Conservation (phyloP, 2,888 invertebrate genomes). For the Cephus spinipes region DNA sequence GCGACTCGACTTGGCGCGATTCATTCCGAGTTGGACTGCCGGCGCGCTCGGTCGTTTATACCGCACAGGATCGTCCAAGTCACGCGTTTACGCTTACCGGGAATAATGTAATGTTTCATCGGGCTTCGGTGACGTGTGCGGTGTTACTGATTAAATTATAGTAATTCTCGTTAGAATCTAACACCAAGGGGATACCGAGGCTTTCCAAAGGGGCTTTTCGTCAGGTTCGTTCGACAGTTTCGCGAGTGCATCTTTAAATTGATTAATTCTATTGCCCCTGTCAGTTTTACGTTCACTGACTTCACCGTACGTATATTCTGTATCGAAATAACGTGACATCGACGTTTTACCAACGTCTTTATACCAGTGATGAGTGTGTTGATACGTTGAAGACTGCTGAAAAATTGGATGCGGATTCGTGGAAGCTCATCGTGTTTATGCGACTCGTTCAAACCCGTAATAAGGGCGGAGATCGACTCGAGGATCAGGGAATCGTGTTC, state of each 20-base stretch:
- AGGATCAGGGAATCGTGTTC: slow-evolving; percentile 22
- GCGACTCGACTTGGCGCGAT: slow-evolving; percentile 27
- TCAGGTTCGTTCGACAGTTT: background rate
- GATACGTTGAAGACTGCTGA: background rate
- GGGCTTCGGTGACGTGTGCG: background rate
- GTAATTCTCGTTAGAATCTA: background rate
- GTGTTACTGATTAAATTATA: background rate
- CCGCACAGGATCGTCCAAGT: background rate
- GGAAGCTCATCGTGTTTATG: background rate
- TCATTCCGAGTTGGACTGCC: slow-evolving; percentile 54
- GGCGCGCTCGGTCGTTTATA: slow-evolving; percentile 42
- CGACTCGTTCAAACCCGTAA: background rate
- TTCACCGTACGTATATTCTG: background rate
- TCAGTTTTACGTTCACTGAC: background rate
- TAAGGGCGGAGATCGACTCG: background rate
- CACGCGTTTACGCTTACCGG: background rate
- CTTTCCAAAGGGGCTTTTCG: background rate
- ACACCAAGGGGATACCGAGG: background rate
- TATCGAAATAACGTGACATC: background rate
- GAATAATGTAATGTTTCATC: background rate
- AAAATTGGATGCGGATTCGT: background rate
- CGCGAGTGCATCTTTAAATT: background rate
- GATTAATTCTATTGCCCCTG: background rate
- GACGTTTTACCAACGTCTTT: background rate
- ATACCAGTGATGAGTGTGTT: background rate